These are phyloP conservation scores for Sylvia atricapilla DNA, from an alignment of 2,113 vertebrate species.

Conservation along the genomic window DNA sequence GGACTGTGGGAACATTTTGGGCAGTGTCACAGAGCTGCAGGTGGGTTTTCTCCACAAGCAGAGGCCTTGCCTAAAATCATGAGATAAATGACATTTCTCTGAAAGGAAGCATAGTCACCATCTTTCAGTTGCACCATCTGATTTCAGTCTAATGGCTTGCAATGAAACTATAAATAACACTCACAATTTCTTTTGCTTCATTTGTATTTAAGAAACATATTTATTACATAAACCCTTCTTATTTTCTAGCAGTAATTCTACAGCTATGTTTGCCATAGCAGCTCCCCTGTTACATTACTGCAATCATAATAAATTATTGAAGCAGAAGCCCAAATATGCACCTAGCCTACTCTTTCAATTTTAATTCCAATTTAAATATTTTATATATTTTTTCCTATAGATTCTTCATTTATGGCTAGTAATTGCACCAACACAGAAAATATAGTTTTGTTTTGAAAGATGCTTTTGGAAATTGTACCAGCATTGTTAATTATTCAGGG, in stretches of 20 bases:
- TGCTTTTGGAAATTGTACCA: constrained; percentile 19
- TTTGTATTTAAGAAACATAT: constrained; percentile 5
- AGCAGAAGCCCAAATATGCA: constrained; percentile 36
- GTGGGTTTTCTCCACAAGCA: not conserved
- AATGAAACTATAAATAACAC: not conserved
- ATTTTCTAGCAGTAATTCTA: not conserved
- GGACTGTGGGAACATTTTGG: not conserved
- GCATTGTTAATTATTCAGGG: constrained; percentile 40
- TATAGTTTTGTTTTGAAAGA: constrained; percentile 34
- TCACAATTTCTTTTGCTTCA: not conserved
- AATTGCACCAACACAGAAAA: constrained; percentile 31
- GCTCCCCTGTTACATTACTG: not conserved
- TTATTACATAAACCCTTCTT: not conserved
- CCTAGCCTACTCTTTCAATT: constrained; percentile 42
- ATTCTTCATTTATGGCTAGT: constrained; percentile 43
- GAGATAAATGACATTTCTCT: not conserved
- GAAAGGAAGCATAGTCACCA: not conserved
- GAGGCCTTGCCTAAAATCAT: rapidly evolving
- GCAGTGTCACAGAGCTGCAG: not conserved
- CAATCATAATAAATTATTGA: constrained; percentile 63
- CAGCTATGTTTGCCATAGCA: not conserved
- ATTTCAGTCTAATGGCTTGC: not conserved
- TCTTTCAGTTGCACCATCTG: not conserved
- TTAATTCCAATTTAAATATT: constrained; percentile 64
- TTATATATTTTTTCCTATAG: constrained; percentile 59